phyloP scores from a whole-genome alignment of 1,140 invertebrate species.

The Drosophila busckii region DNA sequence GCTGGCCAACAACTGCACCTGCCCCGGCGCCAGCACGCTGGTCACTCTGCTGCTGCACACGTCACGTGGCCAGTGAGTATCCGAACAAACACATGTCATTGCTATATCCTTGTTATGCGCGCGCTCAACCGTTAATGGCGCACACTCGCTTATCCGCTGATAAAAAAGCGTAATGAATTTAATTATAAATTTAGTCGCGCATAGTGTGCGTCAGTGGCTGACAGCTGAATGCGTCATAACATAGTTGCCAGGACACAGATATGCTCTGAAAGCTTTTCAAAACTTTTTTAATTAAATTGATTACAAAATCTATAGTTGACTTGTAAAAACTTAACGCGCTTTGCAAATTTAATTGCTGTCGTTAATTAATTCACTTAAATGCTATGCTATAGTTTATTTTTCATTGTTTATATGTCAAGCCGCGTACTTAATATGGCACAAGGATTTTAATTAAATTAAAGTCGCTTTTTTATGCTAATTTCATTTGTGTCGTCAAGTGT shows the following conservation, averaged over 20 bases:
- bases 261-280: no score
- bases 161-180: background rate
- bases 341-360: no score
- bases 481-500: constrained; percentile 20
- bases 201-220: constrained; percentile 34
- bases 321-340: no score
- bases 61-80: constrained; percentile 90
- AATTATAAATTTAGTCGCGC: constrained; percentile 1
- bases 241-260: no score
- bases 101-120: constrained; percentile 4
- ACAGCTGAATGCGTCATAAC: no score
- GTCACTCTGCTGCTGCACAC: constrained; percentile 97
- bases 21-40: constrained; percentile 96
- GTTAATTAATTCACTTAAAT: no score
- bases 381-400: no score
- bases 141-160: constrained; percentile 27
- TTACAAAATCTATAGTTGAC: no score
- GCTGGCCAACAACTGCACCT: constrained; percentile 98
- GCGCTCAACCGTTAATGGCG: constrained; percentile 46
- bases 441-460: constrained; percentile 57
- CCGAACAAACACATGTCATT: background rate
- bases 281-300: no score
- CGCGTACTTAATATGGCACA: no score
- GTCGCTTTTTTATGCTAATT: constrained; percentile 34
- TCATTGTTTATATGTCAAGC: no score